Evolutionary conservation across 1,140 invertebrate genomes (phyloP), one percentile per base, ranked within the genome.

Genomic region (Drosophila obscura): DNA sequence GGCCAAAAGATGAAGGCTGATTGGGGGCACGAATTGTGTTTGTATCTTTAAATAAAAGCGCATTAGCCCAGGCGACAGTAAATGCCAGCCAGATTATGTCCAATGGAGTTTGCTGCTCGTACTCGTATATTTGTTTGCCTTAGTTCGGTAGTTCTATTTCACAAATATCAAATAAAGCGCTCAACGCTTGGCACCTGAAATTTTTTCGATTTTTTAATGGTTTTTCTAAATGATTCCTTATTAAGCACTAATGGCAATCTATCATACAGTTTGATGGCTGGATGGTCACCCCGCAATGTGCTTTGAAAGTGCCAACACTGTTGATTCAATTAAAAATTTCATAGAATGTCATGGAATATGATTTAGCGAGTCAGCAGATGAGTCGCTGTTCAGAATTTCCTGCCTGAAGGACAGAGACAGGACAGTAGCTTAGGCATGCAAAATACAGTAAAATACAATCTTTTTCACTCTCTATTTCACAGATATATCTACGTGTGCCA

Each of bases 401-500:
- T 24, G 22, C 2, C 22, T 24, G 4, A 24, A 4, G 3, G 22
- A 24, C 22, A 24, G 22, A 24, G 4, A 24, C 22, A 24, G 22
- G 22, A 24, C 22, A 4, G 22, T 2, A 24, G 22, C 22, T 24
- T 24, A 4, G 22, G 22, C 0, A 24, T 24, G 22, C 4, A 24
- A 24, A 24, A 24, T 4, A 24, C 22, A 24, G 22, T 24, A 24
- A 24, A 24, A 24, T 24, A 19, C 22, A 24, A 24, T 24, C 4
- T 4, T 24, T 24, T 3, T 3, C 22, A 24, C 22, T 4, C 2
- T 8, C 1, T 41, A 0, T 31, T 9, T 61, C 50, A 0, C 77
- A 92, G 91, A 65, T 98, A 98, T 92, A 97, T 98, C 66, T 98
- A 97, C 92, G 96, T 98, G 0, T 98, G 97, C 83, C 97, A 98